Conservation (phyloP, 2,113 vertebrate genomes). For the Canis aureus region DNA sequence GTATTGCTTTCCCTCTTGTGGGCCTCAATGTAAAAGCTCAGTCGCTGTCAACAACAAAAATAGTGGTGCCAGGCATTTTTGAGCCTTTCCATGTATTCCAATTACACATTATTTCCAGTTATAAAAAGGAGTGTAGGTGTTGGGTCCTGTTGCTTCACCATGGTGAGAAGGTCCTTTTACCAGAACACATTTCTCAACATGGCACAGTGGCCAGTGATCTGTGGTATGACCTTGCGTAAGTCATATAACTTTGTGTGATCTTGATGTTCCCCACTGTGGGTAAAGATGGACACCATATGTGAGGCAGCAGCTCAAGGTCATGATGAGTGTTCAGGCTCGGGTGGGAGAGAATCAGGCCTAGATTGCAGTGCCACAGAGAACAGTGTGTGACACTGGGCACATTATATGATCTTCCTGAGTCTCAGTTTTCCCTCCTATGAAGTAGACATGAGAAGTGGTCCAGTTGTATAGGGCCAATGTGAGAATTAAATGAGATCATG, state of each 20-base stretch:
- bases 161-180: conserved; percentile 22
- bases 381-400: neutral
- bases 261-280: neutral
- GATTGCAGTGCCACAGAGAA: neutral
- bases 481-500: neutral
- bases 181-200: conserved; percentile 34
- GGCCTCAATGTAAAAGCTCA: conserved; percentile 47
- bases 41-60: conserved; percentile 54
- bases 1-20: neutral
- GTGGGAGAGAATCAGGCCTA: neutral
- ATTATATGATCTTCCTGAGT: neutral
- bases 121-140: neutral
- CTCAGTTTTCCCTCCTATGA: neutral
- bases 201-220: neutral
- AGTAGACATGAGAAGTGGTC: neutral
- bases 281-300: conserved; percentile 7
- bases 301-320: neutral
- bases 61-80: neutral
- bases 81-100: neutral
- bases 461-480: neutral
- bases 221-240: neutral
- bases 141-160: conserved; percentile 3
- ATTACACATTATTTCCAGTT: conserved; percentile 62
- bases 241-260: neutral
- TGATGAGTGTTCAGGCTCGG: neutral